Evolutionary conservation across 2,113 vertebrate species (phyloP), one percentile per base, ranked within the genome.

Genomic region (Ceyx margarethae): DNA sequence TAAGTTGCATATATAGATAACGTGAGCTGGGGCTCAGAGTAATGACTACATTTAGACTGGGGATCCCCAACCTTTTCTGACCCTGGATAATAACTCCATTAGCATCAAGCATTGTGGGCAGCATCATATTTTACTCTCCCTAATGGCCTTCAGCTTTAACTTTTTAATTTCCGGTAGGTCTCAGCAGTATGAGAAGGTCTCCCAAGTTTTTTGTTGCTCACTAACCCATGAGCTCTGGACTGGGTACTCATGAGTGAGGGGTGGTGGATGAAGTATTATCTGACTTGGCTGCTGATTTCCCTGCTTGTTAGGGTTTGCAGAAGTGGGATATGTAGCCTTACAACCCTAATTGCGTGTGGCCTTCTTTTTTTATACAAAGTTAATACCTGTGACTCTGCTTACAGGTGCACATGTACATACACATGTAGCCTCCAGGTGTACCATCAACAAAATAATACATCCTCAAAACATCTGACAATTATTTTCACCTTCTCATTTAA

Each of bases 141-240:
- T 77, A 79, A 87, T 54, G 75, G 75, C 64, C 51, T 92, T 73
- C 79, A 89, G 60, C 31, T 89, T 58, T 29, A 79, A 46, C 42
- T 53, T 92, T 93, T 85, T 87, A 66, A 95, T 95, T 94, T 94
- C 87, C 78, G 85, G 87, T 54, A 87, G 58, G 58, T 89, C 84
- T 69, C 85, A 51, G 75, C 19, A 53, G 51, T 5, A 51, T 5
- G 6, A 72, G 77, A 54, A 74, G 28, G 33, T 87, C 71, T 89
- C 78, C 58, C 58, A 69, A 73, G 54, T 5, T 35, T 93, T 88
- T 60, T 91, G 51, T 11, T 73, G 78, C 78, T 76, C 35, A 3
- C 54, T 75, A 51, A 88, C 43, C 71, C 5, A 0, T 15, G 46
- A 77, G 65, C 60, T 0, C 5, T 3, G 13, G 58, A n/a, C 28